Evolutionary conservation across 1,140 invertebrate species (phyloP), one percentile per base, ranked within the genome.

Genomic region (Calliphora vicina): DNA sequence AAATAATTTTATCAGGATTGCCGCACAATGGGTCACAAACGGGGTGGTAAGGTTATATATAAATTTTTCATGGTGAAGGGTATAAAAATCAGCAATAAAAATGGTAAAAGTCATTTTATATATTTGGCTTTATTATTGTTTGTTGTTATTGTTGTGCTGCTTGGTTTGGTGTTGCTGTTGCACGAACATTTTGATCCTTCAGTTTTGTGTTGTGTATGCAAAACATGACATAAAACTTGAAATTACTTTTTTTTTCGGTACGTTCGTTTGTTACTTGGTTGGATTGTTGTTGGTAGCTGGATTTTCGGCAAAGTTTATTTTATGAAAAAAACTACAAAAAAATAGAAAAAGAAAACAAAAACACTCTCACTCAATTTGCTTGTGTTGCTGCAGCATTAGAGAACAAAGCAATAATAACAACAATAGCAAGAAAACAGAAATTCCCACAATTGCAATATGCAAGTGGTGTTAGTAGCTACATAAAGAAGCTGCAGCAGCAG

Each of bases 161-260:
- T 57, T 17, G 50, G 15, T 57, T 17, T 13, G 5, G 50, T 57
- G n/a, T 57, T 17, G 50, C n/a, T 57, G 50, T n/a, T 57, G 17
- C 50, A 17, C 5, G 50, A 57, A 57, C n/a, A 57, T 57, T 57
- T 57, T 57, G 15, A 57, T 57, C 15, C 50, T 57, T 17, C 50
- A 57, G 12, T 57, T 57, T 15, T n/a, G 50, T 57, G 50, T n/a
- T 57, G 50, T 57, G 50, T 57, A 57, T 57, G 50, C 50, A 57
- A 57, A 57, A 57, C 50, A 57, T 57, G 50, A 57, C 50, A 57
- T 57, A 57, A 57, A 57, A 57, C 50, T 57, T 57, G 50, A 57
- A 57, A 57, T 57, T 57, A n/a, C 50, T n/a, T 57, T 17, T n/a
- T 17, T 57, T 57, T 15, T 4, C 9, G 9, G n/a, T 57, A 15